Evolutionary conservation across 2,797 vertebrate genomes (phyloP).

Genomic region (Rallus crepitans): DNA sequence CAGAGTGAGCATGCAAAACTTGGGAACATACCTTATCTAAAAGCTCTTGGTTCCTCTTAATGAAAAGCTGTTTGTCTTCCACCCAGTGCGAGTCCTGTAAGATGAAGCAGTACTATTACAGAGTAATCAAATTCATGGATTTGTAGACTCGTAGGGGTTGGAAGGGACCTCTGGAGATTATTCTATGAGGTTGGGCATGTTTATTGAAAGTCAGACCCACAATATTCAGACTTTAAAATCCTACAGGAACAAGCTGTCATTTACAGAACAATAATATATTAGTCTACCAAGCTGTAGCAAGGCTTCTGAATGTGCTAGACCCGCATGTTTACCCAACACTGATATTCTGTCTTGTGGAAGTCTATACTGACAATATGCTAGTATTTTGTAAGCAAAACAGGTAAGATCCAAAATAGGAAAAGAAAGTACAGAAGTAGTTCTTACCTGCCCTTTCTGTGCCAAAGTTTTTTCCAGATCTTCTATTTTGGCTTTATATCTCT

Average conservation of each 20-base stretch:
- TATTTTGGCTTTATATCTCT: conserved; percentile 97
- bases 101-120: conserved; percentile 66
- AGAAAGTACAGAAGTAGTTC: not conserved
- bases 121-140: conserved; percentile 6
- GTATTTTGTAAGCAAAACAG: not conserved
- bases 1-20: not conserved
- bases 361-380: not conserved
- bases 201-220: not conserved
- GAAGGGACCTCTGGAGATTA: too few relatives aligned
- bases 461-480: conserved; percentile 96
- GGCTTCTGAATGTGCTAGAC: not conserved
- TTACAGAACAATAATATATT: not conserved
- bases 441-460: conserved; percentile 93
- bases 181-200: not conserved
- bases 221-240: not conserved
- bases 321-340: not conserved
- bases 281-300: not conserved
- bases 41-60: conserved; percentile 96
- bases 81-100: conserved; percentile 98
- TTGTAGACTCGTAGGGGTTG: too few relatives aligned
- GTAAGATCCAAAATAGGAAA: not conserved
- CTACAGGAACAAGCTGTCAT: not conserved
- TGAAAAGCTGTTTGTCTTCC: conserved; percentile 97
- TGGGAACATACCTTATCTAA: conserved; percentile 89
- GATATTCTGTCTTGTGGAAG: not conserved